Evolutionary conservation across 2,888 invertebrate species (phyloP).

Genomic region (Drosophila prostipennis): DNA sequence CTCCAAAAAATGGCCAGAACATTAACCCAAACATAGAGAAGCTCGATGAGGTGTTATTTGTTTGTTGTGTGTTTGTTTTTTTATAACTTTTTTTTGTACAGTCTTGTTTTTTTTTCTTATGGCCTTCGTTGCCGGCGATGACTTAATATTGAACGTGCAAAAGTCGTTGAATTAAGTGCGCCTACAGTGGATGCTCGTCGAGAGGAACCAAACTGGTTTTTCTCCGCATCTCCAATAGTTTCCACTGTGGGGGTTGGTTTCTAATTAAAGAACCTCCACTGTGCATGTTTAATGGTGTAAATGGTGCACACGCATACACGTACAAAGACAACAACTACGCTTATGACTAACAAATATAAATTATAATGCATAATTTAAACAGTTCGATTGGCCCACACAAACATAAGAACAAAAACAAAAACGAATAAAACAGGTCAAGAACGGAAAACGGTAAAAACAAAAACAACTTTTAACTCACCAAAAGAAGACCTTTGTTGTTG

Average conservation of each 20-base stretch:
- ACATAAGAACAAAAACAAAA: constrained; percentile 6
- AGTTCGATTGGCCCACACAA: constrained; percentile 40
- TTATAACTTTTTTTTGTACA: constrained; percentile 17
- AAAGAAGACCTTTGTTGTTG: constrained; percentile 18
- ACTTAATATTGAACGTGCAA: constrained; percentile 42
- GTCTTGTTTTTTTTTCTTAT: constrained; percentile 1
- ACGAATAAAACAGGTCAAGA: constrained; percentile 31
- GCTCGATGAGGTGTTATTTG: constrained; percentile 24
- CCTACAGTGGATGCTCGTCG: constrained; percentile 39
- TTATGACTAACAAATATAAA: constrained; percentile 33
- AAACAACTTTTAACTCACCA: constrained; percentile 38
- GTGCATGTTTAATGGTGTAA: constrained; percentile 19
- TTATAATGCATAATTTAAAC: constrained; percentile 38
- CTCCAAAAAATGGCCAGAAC: constrained; percentile 31
- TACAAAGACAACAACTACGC: constrained; percentile 9
- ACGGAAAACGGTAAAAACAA: constrained; percentile 35
- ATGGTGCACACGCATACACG: constrained; percentile 7
- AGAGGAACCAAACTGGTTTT: constrained; percentile 37
- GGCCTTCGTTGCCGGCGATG: constrained; percentile 24
- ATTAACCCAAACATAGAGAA: constrained; percentile 24
- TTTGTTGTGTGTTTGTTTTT: constrained; percentile 1
- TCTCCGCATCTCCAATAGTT: background rate
- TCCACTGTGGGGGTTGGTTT: constrained; percentile 29
- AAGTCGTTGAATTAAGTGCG: constrained; percentile 19
- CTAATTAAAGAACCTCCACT: constrained; percentile 33